Evolutionary conservation across 1,140 invertebrate species (phyloP), one percentile per base, ranked within the genome.

Genomic region (Micrasema longulum): DNA sequence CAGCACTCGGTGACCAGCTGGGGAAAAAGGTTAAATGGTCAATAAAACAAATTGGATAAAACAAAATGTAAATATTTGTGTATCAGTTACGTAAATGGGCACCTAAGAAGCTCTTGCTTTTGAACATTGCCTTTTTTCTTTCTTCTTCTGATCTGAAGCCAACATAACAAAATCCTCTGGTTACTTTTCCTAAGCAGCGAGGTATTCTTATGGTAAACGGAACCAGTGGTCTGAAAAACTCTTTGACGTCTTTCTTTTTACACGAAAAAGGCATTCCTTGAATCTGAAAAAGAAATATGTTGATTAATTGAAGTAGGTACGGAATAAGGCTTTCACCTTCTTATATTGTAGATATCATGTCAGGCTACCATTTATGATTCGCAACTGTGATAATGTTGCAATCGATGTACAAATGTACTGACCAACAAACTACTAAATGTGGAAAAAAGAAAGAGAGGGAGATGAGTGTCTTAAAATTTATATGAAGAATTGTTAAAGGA

Each of bases 131-230:
- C 78, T 94, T 91, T 23, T 91, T 92, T 78, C 94, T 86, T 71
- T 94, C 91, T 73, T 90, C 91, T 77, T 96, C 92, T 1, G 90
- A 92, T 81, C 91, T 90, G 77, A 98, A 98, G 5, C 95, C 93
- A 52, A 96, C 91, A 87, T 93, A 98, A 31, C 95, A 96, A 74
- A 97, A 92, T n/a, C 94, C 93, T 78, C 91, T 89, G 4, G 92
- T 83, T 77, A 92, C 92, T 73, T 83, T 86, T 45, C 76, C 80
- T 75, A 83, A 82, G 0, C 79, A 80, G 1, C 81, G 69, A 0
- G 95, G 94, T 31, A 96, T 81, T 72, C 95, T 87, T 67, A 98
- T 91, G 22, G 92, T 93, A 77, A 88, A 91, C 16, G 92, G 86
- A 75, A 91, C 91, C 7, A 95, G 76, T 0, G 95, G 93, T 74